Conservation (phyloP, 2,797 vertebrate species). For the Sebastolobus alascanus region DNA sequence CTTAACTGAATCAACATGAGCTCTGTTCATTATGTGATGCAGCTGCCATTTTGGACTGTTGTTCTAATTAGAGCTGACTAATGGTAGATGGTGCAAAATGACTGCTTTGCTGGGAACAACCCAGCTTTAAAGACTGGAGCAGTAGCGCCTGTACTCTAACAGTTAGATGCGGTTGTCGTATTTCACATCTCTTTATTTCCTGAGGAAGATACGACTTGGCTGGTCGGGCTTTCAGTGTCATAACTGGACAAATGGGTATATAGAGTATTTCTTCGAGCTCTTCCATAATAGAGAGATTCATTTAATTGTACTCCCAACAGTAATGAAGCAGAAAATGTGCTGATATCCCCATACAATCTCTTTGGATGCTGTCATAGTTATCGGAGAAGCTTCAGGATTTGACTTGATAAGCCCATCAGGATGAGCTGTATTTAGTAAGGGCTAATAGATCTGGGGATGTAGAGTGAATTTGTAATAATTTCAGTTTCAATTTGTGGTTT, state of each 20-base stretch:
- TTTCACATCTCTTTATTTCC: slow-evolving; percentile 12
- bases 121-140: neutral
- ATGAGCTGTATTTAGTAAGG: slow-evolving; percentile 40
- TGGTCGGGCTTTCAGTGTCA: neutral
- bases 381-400: slow-evolving; percentile 43
- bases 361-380: slow-evolving; percentile 35
- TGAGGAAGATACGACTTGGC: slow-evolving; percentile 1
- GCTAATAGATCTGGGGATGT: slow-evolving; percentile 10
- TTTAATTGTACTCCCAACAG: slow-evolving; percentile 34
- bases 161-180: neutral
- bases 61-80: slow-evolving; percentile 58
- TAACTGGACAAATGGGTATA: slow-evolving; percentile 4
- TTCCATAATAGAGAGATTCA: slow-evolving; percentile 20
- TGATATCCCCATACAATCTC: slow-evolving; percentile 28
- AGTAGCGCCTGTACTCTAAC: neutral
- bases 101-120: slow-evolving; percentile 10
- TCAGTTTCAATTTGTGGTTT: slow-evolving; percentile 4
- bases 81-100: slow-evolving; percentile 38
- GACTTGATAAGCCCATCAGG: slow-evolving; percentile 31
- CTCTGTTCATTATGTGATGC: slow-evolving; percentile 48
- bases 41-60: slow-evolving; percentile 62
- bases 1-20: slow-evolving; percentile 50
- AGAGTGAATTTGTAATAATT: slow-evolving; percentile 18
- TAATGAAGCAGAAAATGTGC: slow-evolving; percentile 49
- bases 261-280: slow-evolving; percentile 9